Evolutionary conservation across 2,888 invertebrate genomes (phyloP).

Genomic region (Ectemnius continuus): DNA sequence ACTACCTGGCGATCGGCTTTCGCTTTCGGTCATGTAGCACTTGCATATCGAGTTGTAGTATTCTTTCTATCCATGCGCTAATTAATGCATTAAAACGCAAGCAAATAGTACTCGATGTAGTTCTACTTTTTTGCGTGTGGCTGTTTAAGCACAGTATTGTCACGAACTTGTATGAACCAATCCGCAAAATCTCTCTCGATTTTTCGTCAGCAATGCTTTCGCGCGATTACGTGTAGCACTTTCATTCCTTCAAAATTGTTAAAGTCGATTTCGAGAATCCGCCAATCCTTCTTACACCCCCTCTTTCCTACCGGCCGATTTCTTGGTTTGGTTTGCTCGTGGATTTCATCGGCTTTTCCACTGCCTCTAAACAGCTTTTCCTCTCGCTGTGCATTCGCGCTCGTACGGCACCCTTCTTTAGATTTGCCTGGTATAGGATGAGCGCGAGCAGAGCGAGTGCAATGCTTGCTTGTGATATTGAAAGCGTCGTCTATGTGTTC

Average conservation of each 20-base stretch:
- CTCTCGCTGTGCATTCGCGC: not conserved
- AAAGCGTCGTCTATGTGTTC: conserved; percentile 23
- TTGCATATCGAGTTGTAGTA: not conserved
- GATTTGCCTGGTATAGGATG: conserved; percentile 19
- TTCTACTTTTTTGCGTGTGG: conserved; percentile 6
- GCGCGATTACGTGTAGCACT: conserved; percentile 11
- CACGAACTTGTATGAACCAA: not conserved
- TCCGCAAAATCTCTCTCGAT: conserved; percentile 19
- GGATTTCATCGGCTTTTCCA: conserved; percentile 26
- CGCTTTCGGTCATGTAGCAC: not conserved
- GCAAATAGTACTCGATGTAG: not conserved
- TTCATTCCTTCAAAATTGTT: not conserved
- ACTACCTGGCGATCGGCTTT: not conserved
- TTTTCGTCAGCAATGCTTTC: conserved; percentile 12
- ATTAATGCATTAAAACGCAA: conserved; percentile 1
- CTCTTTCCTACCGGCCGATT: not conserved
- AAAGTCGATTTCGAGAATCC: conserved; percentile 10
- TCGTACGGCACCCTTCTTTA: conserved; percentile 2
- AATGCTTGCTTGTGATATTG: conserved; percentile 23
- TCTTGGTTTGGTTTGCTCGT: not conserved
- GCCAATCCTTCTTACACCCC: conserved; percentile 2
- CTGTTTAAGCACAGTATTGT: not conserved
- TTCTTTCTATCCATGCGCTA: not conserved
- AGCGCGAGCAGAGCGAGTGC: not conserved
- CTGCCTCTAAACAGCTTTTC: conserved; percentile 26